Evolutionary conservation across 2,797 vertebrate genomes (phyloP).

Genomic region (Echeneis naucrates): DNA sequence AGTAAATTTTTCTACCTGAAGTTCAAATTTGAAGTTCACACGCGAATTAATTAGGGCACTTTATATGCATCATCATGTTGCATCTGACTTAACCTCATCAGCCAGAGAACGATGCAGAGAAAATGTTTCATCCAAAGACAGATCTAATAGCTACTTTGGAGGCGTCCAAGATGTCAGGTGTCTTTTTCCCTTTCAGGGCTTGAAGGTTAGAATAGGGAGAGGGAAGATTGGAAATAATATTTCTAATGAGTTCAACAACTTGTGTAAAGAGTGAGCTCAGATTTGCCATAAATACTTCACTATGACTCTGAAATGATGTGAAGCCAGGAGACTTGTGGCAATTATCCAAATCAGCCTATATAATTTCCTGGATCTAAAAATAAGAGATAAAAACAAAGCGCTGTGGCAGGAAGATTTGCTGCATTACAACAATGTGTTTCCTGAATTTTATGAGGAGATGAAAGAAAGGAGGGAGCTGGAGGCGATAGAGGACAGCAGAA

Average conservation of each 20-base stretch:
- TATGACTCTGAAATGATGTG: constrained; percentile 48
- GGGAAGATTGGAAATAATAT: constrained; percentile 47
- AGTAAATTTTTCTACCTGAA: neutral
- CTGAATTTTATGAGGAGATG: constrained; percentile 39
- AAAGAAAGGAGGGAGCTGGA: constrained; percentile 25
- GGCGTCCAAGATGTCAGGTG: constrained; percentile 28
- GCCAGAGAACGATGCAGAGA: constrained; percentile 9
- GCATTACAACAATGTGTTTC: constrained; percentile 28
- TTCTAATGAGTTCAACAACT: constrained; percentile 67
- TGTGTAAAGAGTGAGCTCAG: constrained; percentile 44
- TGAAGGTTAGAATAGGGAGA: constrained; percentile 45
- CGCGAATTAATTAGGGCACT: neutral
- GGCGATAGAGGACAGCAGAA: constrained; percentile 16
- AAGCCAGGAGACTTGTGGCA: constrained; percentile 45
- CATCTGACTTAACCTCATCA: constrained; percentile 3
- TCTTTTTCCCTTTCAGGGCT: constrained; percentile 28
- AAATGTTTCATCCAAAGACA: constrained; percentile 28
- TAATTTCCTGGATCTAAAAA: constrained; percentile 38
- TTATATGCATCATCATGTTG: neutral
- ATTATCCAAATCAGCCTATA: constrained; percentile 44
- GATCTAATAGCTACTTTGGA: constrained; percentile 33
- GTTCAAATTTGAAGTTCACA: no score
- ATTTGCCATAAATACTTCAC: constrained; percentile 61
- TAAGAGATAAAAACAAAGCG: constrained; percentile 2
- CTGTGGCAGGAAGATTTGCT: constrained; percentile 3